Evolutionary conservation across 2,113 vertebrate species (phyloP).

Genomic region (Zosterops hypoxanthus): DNA sequence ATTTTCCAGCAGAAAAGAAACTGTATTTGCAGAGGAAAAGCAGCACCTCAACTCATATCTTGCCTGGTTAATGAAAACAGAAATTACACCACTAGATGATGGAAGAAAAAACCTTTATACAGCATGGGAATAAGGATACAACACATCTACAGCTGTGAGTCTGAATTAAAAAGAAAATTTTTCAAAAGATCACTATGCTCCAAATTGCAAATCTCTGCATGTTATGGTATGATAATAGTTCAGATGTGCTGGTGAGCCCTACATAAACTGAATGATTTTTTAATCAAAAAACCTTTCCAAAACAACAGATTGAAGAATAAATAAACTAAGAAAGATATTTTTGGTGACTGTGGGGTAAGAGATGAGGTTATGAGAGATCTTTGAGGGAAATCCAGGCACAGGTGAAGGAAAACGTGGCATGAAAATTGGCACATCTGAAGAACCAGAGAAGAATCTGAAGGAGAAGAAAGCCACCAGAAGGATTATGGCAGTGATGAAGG

Average conservation of each 20-base stretch:
- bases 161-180: neutral
- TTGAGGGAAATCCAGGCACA: neutral
- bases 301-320: neutral
- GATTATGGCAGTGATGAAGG: constrained; percentile 85
- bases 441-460: neutral
- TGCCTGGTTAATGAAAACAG: neutral
- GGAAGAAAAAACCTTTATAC: neutral
- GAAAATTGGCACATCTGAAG: neutral
- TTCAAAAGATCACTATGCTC: constrained; percentile 47
- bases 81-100: neutral
- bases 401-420: neutral
- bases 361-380: neutral
- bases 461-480: neutral
- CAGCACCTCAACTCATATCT: neutral
- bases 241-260: constrained; percentile 40
- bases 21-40: neutral
- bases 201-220: neutral
- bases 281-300: neutral
- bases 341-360: neutral
- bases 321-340: neutral
- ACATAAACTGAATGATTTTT: constrained; percentile 55
- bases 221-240: constrained; percentile 1
- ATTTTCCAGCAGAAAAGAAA: neutral
- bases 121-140: neutral
- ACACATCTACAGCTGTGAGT: neutral